These are phyloP conservation scores for Leptoteleia sp. DNA, from an alignment of 1,140 invertebrate genomes.

Conservation along the genomic window DNA sequence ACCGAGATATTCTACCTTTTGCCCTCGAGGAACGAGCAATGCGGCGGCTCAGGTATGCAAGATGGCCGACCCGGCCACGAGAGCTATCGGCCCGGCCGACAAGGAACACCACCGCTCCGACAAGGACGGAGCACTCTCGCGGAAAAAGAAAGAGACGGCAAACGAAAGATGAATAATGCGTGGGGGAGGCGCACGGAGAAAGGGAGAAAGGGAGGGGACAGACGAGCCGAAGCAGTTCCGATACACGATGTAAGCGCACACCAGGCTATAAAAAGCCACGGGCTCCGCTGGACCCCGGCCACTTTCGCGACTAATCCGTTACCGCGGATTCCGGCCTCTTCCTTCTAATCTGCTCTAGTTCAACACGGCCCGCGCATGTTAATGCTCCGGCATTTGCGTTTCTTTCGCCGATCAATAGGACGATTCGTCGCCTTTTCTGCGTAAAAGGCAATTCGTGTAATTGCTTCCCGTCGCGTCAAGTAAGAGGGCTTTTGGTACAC, in stretches of 20 bases:
- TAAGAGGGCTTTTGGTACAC: too few species aligned
- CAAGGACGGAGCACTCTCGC: constrained; percentile 55
- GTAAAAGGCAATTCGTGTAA: too few species aligned
- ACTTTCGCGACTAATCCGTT: too few species aligned
- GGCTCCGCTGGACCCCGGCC: constrained; percentile 29
- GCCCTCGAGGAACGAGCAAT: constrained; percentile 82
- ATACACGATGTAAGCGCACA: constrained; percentile 50
- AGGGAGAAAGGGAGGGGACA: constrained; percentile 30
- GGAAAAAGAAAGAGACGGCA: constrained; percentile 65
- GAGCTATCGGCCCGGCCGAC: constrained; percentile 34
- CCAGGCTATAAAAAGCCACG: constrained; percentile 50
- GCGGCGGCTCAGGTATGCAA: constrained; percentile 81
- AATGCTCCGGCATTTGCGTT: too few species aligned
- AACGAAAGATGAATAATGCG: constrained; percentile 78
- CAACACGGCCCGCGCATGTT: too few species aligned
- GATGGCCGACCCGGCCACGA: constrained; percentile 75
- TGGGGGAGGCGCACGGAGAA: constrained; percentile 68
- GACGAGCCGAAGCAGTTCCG: constrained; percentile 51
- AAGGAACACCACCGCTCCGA: too few species aligned
- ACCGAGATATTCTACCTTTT: constrained; percentile 82
- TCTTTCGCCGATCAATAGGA: too few species aligned
- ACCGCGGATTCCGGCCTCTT: too few species aligned
- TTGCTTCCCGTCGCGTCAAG: too few species aligned
- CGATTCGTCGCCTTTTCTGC: too few species aligned
- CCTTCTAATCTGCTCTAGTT: too few species aligned